Conservation (phyloP, 2,888 invertebrate species). For the Drosophila algonquin region DNA sequence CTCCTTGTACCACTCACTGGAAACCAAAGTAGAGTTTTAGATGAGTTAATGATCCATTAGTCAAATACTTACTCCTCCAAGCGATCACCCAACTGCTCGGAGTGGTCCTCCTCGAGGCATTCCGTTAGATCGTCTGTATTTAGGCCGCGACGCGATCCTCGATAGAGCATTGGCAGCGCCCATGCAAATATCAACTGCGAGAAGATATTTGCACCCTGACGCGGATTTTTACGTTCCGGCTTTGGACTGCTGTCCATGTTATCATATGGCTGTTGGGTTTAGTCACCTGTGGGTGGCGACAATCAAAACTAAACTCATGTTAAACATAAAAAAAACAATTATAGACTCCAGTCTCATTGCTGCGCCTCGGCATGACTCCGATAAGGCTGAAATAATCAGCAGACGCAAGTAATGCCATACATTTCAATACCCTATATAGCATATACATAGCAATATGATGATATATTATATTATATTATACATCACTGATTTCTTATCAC, state of each 20-base stretch:
- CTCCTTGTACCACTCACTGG: constrained; percentile 89
- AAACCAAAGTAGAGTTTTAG: constrained; percentile 34
- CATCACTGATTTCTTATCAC: not conserved
- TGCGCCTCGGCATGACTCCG: not conserved
- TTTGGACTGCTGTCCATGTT: constrained; percentile 83
- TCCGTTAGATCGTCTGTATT: constrained; percentile 88
- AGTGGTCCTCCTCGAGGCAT: constrained; percentile 86
- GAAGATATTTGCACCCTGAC: constrained; percentile 80
- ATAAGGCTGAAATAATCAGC: not conserved
- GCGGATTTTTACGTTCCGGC: constrained; percentile 82
- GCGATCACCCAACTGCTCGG: constrained; percentile 82
- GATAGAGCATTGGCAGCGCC: constrained; percentile 82
- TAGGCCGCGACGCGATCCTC: constrained; percentile 83
- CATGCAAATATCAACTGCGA: constrained; percentile 83
- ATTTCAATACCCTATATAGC: not conserved
- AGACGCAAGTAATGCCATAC: not conserved
- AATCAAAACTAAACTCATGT: constrained; percentile 10
- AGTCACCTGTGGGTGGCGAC: constrained; percentile 12
- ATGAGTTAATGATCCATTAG: not conserved
- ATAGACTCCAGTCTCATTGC: not conserved
- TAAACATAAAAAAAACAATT: constrained; percentile 2
- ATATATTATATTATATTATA: no score
- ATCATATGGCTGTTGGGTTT: constrained; percentile 28
- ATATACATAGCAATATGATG: no score
- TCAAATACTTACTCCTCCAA: constrained; percentile 80